Conservation (phyloP, 2,113 vertebrate genomes). For the Epinephelus cyanopodus region DNA sequence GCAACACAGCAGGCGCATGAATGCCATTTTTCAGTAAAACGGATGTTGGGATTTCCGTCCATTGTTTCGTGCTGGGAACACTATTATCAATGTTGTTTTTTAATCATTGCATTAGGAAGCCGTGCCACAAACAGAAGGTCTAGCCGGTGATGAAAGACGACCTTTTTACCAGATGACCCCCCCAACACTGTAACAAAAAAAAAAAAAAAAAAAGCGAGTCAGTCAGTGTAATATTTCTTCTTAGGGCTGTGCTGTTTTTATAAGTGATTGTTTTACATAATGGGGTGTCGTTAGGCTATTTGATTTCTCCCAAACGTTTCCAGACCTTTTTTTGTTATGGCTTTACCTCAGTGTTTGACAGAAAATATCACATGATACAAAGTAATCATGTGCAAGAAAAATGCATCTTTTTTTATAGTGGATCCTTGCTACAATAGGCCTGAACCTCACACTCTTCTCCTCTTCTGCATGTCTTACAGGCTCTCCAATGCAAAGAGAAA, state of each 20-base stretch:
- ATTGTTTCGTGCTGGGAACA: conserved; percentile 84
- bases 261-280: background rate
- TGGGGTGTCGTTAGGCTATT: background rate
- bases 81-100: conserved; percentile 79
- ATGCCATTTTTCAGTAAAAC: conserved; percentile 80
- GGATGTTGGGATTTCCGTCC: conserved; percentile 83
- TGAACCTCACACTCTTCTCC: background rate
- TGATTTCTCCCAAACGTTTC: background rate
- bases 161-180: conserved; percentile 66
- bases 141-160: conserved; percentile 70
- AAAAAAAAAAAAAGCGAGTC: background rate
- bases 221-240: background rate
- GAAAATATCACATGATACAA: background rate
- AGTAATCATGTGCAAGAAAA: background rate
- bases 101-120: conserved; percentile 80
- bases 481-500: background rate
- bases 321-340: background rate
- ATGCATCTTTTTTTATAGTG: background rate
- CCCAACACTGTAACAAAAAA: conserved; percentile 24
- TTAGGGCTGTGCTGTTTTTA: background rate
- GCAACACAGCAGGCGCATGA: conserved; percentile 73
- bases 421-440: background rate
- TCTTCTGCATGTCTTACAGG: background rate
- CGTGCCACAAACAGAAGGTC: conserved; percentile 77
- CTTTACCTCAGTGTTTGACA: background rate